Evolutionary conservation across 92 coral and sea anemone species (phyloP).

Genomic region (Palythoa grandiflora): DNA sequence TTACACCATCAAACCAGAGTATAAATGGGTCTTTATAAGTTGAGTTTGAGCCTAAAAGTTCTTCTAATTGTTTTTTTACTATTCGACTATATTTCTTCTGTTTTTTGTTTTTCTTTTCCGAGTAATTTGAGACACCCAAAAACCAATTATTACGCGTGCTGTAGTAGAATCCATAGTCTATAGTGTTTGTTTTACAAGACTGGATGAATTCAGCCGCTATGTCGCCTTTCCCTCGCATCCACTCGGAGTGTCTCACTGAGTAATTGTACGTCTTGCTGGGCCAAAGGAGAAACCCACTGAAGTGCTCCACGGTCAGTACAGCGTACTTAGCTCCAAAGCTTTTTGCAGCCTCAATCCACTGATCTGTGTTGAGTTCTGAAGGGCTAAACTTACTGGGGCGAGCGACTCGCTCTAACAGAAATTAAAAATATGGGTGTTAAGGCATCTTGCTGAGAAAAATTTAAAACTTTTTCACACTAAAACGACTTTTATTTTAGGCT

Average conservation of each 20-base stretch:
- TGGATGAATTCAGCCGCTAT: slow-evolving; percentile 69
- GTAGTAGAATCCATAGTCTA: slow-evolving; percentile 74
- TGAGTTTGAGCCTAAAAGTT: slow-evolving; percentile 61
- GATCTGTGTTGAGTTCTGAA: slow-evolving; percentile 77
- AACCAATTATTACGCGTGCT: slow-evolving; percentile 83
- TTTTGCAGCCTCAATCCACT: slow-evolving; percentile 81
- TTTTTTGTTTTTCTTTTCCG: neutral
- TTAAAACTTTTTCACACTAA: neutral
- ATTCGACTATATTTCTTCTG: neutral
- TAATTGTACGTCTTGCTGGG: slow-evolving; percentile 79
- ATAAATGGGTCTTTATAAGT: slow-evolving; percentile 74
- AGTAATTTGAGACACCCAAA: slow-evolving; percentile 69
- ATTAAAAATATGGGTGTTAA: neutral
- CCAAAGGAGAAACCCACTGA: slow-evolving; percentile 89
- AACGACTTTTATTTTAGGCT: too few species aligned
- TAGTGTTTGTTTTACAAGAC: slow-evolving; percentile 67
- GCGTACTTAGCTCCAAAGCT: slow-evolving; percentile 90
- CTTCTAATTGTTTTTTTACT: slow-evolving; percentile 71
- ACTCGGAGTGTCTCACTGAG: slow-evolving; percentile 73
- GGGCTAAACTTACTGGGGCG: slow-evolving; percentile 75
- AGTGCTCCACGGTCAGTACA: slow-evolving; percentile 72
- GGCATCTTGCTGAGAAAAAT: neutral
- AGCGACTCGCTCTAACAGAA: slow-evolving; percentile 64
- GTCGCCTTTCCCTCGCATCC: slow-evolving; percentile 79
- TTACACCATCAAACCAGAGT: slow-evolving; percentile 78